Percentiles rank a stretch among this genome's conserved stretches.
These are phyloP conservation scores for Crocidura indochinensis DNA, from an alignment of 2,797 vertebrate species.

Conservation along the genomic window DNA sequence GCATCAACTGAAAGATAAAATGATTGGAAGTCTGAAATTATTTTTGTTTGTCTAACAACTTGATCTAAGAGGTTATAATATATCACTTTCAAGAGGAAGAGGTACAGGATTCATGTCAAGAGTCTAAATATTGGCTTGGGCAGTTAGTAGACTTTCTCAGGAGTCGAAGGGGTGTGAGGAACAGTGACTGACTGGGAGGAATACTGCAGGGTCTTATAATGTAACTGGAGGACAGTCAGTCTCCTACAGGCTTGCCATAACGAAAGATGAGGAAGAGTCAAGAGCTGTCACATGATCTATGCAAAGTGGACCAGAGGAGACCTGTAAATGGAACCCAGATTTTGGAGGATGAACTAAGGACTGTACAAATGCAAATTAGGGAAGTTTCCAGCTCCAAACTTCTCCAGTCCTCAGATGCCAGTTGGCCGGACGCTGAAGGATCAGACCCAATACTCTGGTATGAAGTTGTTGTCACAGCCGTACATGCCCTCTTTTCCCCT, in stretches of 20 bases:
- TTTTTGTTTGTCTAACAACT: constrained; percentile 81
- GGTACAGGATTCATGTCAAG: constrained; percentile 69
- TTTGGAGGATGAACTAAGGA: constrained; percentile 49
- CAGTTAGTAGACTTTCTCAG: constrained; percentile 53
- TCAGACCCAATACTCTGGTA: constrained; percentile 81
- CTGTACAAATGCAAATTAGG: background rate
- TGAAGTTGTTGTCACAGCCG: constrained; percentile 89
- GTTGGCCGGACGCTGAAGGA: constrained; percentile 35
- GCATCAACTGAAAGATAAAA: constrained; percentile 83
- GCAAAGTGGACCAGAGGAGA: constrained; percentile 12
- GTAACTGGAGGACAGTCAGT: too few relatives aligned
- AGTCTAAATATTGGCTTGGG: constrained; percentile 78
- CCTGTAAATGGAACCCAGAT: background rate
- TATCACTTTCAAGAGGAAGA: constrained; percentile 68
- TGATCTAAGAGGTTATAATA: constrained; percentile 75
- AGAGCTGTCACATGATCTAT: constrained; percentile 10
- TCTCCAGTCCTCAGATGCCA: too few relatives aligned
- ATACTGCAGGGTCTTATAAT: background rate
- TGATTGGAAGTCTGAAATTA: constrained; percentile 79
- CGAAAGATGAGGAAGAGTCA: background rate
- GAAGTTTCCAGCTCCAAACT: background rate
- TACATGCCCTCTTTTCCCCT: constrained; percentile 83
- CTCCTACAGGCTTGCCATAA: too few relatives aligned
- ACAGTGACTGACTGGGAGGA: background rate
- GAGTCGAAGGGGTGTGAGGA: background rate